Evolutionary conservation across 2,888 invertebrate genomes (phyloP).

Genomic region (Carabus problematicus): DNA sequence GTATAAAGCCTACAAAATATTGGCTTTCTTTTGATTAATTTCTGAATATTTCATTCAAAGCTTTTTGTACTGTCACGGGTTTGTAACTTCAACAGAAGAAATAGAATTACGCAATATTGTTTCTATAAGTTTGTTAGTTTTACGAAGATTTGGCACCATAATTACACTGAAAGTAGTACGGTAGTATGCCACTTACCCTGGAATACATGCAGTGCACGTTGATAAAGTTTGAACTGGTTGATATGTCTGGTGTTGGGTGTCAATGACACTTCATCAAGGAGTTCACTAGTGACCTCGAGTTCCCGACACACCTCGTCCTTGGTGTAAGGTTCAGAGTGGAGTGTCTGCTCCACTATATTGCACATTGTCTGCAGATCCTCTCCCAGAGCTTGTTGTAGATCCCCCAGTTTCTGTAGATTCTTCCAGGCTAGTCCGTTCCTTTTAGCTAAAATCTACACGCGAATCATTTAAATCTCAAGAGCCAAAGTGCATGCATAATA

Average conservation of each 20-base stretch:
- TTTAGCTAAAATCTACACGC: slow-evolving; percentile 71
- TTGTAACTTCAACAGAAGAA: too few species aligned
- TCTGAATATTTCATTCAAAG: too few species aligned
- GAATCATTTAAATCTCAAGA: neutral
- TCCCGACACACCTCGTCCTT: slow-evolving; percentile 71
- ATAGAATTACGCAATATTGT: too few species aligned
- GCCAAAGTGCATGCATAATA: slow-evolving; percentile 6
- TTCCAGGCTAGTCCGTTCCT: slow-evolving; percentile 67
- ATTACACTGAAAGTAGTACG: neutral
- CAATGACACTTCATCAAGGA: slow-evolving; percentile 72
- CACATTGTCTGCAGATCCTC: slow-evolving; percentile 74
- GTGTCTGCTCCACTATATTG: slow-evolving; percentile 66
- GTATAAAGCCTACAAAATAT: neutral
- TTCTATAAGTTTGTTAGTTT: too few species aligned
- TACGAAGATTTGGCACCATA: too few species aligned
- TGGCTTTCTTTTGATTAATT: neutral
- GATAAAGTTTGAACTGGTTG: slow-evolving; percentile 76
- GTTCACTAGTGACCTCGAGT: slow-evolving; percentile 66
- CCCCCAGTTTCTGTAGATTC: slow-evolving; percentile 71
- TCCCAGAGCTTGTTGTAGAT: slow-evolving; percentile 74
- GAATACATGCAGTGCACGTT: slow-evolving; percentile 90
- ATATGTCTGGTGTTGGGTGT: slow-evolving; percentile 70
- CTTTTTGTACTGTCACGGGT: too few species aligned
- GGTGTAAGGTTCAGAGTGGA: slow-evolving; percentile 73
- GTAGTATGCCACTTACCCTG: slow-evolving; percentile 63